These are phyloP conservation scores for Anolis apletophallus DNA, from an alignment of 2,797 vertebrate genomes.

Conservation along the genomic window DNA sequence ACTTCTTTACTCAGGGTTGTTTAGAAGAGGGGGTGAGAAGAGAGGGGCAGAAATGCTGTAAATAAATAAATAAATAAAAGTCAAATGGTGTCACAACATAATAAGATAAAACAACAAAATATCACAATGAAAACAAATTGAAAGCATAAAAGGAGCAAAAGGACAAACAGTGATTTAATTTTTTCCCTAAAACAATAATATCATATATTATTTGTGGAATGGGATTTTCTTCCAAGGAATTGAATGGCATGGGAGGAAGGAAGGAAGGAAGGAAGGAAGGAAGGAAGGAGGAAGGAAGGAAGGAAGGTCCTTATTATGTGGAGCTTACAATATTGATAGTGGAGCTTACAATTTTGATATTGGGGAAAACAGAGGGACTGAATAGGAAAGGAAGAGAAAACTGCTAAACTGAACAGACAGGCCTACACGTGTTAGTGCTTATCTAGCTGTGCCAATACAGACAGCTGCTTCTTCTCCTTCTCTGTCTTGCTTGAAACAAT, in stretches of 20 bases:
- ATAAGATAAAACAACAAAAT: background rate
- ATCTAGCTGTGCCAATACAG: background rate
- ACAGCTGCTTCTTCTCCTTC: background rate
- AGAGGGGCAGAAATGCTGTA: no score
- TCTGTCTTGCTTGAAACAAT: background rate
- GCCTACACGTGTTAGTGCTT: background rate
- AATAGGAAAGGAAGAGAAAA: background rate
- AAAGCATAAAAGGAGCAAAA: background rate
- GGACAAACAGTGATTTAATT: background rate
- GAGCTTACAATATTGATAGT: background rate
- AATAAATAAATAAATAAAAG: no score
- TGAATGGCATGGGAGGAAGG: background rate
- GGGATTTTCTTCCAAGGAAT: background rate
- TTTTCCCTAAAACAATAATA: background rate
- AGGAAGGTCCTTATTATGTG: background rate
- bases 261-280: background rate
- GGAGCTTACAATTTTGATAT: no score
- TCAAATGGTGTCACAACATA: no score
- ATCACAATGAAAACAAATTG: background rate
- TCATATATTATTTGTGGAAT: background rate
- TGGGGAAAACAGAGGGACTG: background rate
- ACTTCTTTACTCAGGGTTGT: no score
- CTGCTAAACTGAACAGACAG: background rate
- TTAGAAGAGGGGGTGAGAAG: no score
- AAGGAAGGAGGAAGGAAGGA: background rate